These are phyloP conservation scores for Platichthys stellatus DNA, from an alignment of 2,113 vertebrate species.

Conservation along the genomic window DNA sequence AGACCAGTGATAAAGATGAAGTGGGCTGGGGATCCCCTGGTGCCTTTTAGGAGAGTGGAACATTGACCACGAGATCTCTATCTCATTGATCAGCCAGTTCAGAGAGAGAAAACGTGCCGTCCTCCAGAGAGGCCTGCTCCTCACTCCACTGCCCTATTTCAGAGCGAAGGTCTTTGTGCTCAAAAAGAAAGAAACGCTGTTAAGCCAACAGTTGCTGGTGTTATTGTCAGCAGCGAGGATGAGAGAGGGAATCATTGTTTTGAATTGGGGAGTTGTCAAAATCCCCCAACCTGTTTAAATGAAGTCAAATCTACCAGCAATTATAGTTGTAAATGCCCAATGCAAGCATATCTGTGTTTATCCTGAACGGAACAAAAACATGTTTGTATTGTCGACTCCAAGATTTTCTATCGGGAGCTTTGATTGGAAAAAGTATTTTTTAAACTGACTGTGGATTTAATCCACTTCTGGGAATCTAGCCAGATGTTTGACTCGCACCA, in stretches of 20 bases:
- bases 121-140: constrained; percentile 42
- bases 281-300: constrained; percentile 13
- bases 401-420: constrained; percentile 11
- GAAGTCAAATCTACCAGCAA: neutral
- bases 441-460: constrained; percentile 33
- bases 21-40: constrained; percentile 63
- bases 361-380: constrained; percentile 11
- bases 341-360: constrained; percentile 12
- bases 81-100: constrained; percentile 70
- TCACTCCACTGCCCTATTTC: constrained; percentile 38
- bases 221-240: constrained; percentile 2
- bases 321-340: neutral
- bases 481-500: constrained; percentile 57
- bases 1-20: constrained; percentile 76
- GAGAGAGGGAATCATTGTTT: constrained; percentile 5
- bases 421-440: constrained; percentile 26
- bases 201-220: constrained; percentile 1
- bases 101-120: constrained; percentile 56
- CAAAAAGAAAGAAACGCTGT: too few species aligned
- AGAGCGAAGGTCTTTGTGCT: constrained; percentile 28
- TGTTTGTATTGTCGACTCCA: constrained; percentile 12
- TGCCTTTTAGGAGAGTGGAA: constrained; percentile 74
- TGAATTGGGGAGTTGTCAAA: constrained; percentile 22
- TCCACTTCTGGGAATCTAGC: constrained; percentile 56
- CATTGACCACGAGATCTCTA: constrained; percentile 75